These are phyloP conservation scores for rat (Rattus norvegicus) DNA, from an alignment of 2,113 vertebrate species.

Conservation along the genomic window GRCr8 NC_086032.1:6971001-6971500, in stretches of 20 bases:
- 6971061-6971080: not conserved
- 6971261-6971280: not conserved
- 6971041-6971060: not conserved
- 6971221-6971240: not conserved
- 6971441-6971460: not conserved
- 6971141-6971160: not conserved
- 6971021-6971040: not conserved
- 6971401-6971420: conserved; percentile 36
- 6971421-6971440: conserved; percentile 50
- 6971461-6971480: conserved; percentile 47
- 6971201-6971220: not conserved
- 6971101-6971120: not conserved
- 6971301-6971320: conserved; percentile 13
- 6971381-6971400: not conserved
- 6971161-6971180: conserved; percentile 8
- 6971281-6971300: not conserved
- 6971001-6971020: not conserved
- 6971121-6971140: not conserved
- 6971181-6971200: conserved; percentile 5
- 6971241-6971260: not conserved
- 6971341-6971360: not conserved
- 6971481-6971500: conserved; percentile 9
- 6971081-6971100: not conserved
- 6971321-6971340: not conserved
- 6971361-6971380: conserved; percentile 46